These are phyloP conservation scores for Monodelphis domestica DNA, from an alignment of 2,797 vertebrate species.

Conservation along the genomic window DNA sequence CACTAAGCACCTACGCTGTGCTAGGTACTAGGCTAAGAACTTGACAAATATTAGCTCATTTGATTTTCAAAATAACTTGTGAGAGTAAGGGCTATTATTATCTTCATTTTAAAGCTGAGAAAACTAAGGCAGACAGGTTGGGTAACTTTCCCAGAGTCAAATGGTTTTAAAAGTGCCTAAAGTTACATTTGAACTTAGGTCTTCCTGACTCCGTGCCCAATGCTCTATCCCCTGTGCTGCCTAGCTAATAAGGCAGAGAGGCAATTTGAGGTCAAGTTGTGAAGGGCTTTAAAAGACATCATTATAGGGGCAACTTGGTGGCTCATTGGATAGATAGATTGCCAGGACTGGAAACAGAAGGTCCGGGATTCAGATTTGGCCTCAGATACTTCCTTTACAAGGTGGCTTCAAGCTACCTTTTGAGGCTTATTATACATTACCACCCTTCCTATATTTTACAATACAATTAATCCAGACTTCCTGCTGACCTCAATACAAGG, in stretches of 20 bases:
- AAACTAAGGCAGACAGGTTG: background rate
- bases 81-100: background rate
- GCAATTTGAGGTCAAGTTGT: background rate
- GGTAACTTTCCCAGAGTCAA: background rate
- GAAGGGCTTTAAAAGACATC: background rate
- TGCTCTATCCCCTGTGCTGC: background rate
- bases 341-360: too few species aligned
- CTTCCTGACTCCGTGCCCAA: background rate
- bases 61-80: background rate
- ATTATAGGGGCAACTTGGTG: too few species aligned
- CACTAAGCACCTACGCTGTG: background rate
- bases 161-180: background rate
- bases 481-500: too few species aligned
- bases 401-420: background rate
- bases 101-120: background rate
- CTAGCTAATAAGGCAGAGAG: background rate
- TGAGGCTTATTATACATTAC: background rate
- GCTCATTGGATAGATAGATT: background rate
- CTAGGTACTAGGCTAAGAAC: too few species aligned
- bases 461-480: background rate
- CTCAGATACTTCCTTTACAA: background rate
- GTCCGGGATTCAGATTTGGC: too few species aligned
- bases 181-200: background rate
- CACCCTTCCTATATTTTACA: background rate
- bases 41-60: background rate